Conservation (phyloP, 2,797 vertebrate genomes). For the Tarsius wallacei region DNA sequence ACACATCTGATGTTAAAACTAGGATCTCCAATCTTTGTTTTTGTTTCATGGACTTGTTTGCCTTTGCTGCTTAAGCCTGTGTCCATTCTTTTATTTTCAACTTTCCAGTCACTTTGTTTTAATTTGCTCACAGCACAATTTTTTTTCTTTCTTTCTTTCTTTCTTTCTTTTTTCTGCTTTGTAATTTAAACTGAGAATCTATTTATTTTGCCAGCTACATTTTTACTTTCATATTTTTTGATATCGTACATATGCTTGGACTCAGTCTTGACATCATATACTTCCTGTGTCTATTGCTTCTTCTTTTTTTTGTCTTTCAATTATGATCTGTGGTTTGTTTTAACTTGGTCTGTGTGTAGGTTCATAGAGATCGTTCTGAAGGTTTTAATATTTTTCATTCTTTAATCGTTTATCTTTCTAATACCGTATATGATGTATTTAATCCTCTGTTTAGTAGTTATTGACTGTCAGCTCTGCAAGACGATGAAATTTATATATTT, state of each 20-base stretch:
- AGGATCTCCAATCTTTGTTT: neutral
- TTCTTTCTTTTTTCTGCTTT: conserved; percentile 16
- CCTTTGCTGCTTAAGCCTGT: neutral
- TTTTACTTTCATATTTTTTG: conserved; percentile 43
- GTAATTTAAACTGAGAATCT: conserved; percentile 31
- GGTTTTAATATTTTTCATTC: neutral
- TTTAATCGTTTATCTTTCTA: conserved; percentile 25
- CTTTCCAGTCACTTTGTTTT: neutral
- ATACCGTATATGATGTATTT: neutral
- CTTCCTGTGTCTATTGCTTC: conserved; percentile 42
- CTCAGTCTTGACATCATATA: conserved; percentile 5
- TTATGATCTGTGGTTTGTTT: neutral
- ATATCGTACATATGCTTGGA: neutral
- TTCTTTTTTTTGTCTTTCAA: neutral
- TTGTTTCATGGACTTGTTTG: neutral
- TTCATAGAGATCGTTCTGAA: neutral
- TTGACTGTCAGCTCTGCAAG: neutral
- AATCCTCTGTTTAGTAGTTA: neutral
- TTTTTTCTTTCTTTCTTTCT: neutral
- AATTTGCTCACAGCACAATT: neutral
- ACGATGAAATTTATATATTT: neutral
- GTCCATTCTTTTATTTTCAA: neutral
- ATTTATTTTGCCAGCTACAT: conserved; percentile 13
- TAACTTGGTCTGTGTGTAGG: neutral
- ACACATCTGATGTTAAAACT: neutral